Conservation (phyloP, 2,797 vertebrate genomes). For the Catostomus latipinnis region DNA sequence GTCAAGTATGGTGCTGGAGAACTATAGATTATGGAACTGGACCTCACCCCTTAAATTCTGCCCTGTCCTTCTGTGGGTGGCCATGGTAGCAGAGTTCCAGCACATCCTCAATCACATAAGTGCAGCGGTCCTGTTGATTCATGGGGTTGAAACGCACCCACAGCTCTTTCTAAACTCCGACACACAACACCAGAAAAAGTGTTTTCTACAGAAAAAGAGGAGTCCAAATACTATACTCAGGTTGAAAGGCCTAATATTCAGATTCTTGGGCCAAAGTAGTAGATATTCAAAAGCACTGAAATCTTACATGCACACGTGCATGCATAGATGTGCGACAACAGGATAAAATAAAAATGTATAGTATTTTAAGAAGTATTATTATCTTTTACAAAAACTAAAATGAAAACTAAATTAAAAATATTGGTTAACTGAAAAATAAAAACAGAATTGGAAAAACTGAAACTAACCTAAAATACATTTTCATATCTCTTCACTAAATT, state of each 20-base stretch:
- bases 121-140: conserved; percentile 68
- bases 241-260: neutral
- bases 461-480: no score
- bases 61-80: conserved; percentile 78
- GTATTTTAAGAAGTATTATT: neutral
- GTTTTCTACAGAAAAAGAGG: conserved; percentile 69
- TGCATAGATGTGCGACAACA: conserved; percentile 9
- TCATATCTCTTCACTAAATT: no score
- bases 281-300: neutral
- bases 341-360: conserved; percentile 5
- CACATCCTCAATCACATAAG: conserved; percentile 72
- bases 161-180: conserved; percentile 70
- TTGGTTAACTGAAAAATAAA: no score
- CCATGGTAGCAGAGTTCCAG: conserved; percentile 80
- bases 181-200: conserved; percentile 68
- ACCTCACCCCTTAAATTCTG: conserved; percentile 79
- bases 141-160: conserved; percentile 84
- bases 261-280: neutral
- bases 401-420: no score
- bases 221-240: conserved; percentile 1
- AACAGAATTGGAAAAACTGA: no score
- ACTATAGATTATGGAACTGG: conserved; percentile 84
- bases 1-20: conserved; percentile 79
- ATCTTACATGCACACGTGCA: conserved; percentile 4
- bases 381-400: no score